phyloP scores from a whole-genome alignment of 2,797 vertebrate species.

The Ctenochaetus hawaiiensis region DNA sequence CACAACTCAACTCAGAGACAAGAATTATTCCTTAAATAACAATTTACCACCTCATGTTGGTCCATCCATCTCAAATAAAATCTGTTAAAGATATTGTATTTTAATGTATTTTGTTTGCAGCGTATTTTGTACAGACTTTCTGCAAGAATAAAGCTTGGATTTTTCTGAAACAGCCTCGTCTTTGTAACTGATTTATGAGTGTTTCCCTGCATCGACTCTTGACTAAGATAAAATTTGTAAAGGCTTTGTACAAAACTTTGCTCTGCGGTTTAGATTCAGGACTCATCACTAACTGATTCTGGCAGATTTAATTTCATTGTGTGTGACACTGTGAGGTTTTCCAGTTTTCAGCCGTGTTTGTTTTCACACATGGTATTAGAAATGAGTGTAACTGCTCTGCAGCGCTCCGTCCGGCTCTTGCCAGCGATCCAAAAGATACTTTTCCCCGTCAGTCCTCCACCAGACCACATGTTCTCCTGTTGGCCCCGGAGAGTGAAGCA shows the following conservation, averaged over 20 bases:
- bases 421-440: conserved; percentile 44
- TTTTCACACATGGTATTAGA: conserved; percentile 58
- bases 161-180: background rate
- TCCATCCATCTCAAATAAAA: conserved; percentile 5
- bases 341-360: conserved; percentile 47
- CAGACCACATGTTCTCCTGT: conserved; percentile 61
- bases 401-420: conserved; percentile 23
- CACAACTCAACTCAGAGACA: background rate
- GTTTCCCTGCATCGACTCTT: background rate
- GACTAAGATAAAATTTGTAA: background rate
- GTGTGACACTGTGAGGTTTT: conserved; percentile 25
- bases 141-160: conserved; percentile 37
- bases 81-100: background rate
- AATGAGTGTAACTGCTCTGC: conserved; percentile 34
- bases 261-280: conserved; percentile 25
- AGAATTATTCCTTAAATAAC: background rate
- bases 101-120: background rate
- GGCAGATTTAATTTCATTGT: conserved; percentile 30
- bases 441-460: conserved; percentile 38
- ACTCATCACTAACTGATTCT: conserved; percentile 15
- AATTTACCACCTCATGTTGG: background rate
- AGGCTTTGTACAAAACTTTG: conserved; percentile 8
- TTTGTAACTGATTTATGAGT: conserved; percentile 10
- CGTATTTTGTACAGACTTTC: conserved; percentile 23
- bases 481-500: conserved; percentile 47